phyloP scores from a whole-genome alignment of 2,113 vertebrate species.

The Columba janthina region DNA sequence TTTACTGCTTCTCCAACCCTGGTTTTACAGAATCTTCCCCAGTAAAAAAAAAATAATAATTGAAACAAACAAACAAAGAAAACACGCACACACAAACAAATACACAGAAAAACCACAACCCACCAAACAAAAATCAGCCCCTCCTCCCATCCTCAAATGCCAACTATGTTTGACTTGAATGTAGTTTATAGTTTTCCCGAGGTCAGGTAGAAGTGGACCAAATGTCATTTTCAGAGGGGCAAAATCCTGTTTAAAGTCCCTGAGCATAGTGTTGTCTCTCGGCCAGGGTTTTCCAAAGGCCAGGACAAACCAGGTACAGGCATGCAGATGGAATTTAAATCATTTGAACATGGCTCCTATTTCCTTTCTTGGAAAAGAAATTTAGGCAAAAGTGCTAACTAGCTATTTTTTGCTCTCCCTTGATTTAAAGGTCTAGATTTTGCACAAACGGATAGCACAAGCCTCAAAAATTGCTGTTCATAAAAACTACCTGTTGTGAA shows the following conservation, averaged over 20 bases:
- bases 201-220: not conserved
- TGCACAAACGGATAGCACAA: not conserved
- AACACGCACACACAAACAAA: too few relatives aligned
- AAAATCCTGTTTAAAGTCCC: not conserved
- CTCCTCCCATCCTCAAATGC: not conserved
- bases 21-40: not conserved
- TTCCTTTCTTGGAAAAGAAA: not conserved
- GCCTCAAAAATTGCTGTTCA: not conserved
- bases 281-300: not conserved
- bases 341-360: not conserved
- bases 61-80: not conserved
- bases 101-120: not conserved
- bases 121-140: not conserved
- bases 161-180: not conserved
- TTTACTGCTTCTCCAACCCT: not conserved
- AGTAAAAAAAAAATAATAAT: not conserved
- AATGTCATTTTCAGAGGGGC: not conserved
- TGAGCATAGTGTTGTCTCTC: not conserved
- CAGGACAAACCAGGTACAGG: not conserved
- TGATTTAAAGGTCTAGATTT: not conserved
- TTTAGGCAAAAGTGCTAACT: not conserved
- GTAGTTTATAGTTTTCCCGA: not conserved
- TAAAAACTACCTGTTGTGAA: not conserved
- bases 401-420: not conserved
- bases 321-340: not conserved